Evolutionary conservation across 2,888 invertebrate species (phyloP).

Genomic region (Busseola fusca): DNA sequence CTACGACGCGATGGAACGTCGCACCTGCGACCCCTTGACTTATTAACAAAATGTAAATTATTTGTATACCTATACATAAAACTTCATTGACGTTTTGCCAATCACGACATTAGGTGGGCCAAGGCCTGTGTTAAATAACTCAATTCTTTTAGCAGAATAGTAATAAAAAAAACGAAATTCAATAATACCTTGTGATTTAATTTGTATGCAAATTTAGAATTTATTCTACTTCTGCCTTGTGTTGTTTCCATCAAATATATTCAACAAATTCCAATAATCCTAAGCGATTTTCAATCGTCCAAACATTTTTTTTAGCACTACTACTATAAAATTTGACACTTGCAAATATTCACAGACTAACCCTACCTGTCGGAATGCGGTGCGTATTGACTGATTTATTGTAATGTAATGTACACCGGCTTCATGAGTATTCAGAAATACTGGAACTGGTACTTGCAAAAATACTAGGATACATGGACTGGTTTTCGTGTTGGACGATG

Average conservation of each 20-base stretch:
- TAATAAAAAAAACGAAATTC: conserved; percentile 2
- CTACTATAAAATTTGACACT: neutral
- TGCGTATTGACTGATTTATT: conserved; percentile 81
- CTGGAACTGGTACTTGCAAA: conserved; percentile 24
- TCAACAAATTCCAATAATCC: neutral
- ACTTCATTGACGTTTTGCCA: conserved; percentile 11
- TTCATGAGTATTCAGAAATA: conserved; percentile 26
- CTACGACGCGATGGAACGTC: conserved; percentile 2
- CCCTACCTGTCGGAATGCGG: conserved; percentile 70
- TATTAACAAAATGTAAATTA: conserved; percentile 11
- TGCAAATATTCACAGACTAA: conserved; percentile 64
- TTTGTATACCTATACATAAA: neutral
- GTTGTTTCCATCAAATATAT: neutral
- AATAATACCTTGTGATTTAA: conserved; percentile 1
- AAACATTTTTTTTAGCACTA: conserved; percentile 8
- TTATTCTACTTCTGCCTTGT: neutral
- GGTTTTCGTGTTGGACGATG: conserved; percentile 4
- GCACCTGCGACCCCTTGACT: conserved; percentile 21
- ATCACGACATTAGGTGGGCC: neutral
- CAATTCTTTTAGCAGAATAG: conserved; percentile 2
- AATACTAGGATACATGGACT: conserved; percentile 19
- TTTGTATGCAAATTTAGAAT: conserved; percentile 12
- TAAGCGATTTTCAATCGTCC: conserved; percentile 26
- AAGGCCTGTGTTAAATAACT: conserved; percentile 15
- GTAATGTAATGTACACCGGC: conserved; percentile 65